Base-by-base conservation (phyloP, 2,113 vertebrate genomes). In the Phyllopteryx taeniolatus region DNA sequence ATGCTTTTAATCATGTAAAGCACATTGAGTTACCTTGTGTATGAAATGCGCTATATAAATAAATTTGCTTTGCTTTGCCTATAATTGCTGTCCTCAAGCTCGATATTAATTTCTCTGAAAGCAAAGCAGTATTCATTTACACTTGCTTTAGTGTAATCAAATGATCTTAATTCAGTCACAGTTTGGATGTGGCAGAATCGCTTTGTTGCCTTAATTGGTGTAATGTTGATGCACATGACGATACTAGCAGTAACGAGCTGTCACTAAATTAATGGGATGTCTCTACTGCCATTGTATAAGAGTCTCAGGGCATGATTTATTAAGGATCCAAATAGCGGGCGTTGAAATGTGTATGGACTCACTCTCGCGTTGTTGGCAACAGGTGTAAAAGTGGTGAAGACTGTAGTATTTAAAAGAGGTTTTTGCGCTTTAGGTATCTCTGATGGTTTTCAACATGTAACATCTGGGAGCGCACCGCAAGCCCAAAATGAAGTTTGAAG, bases 151-250 rank as follows among this genome's bases (percentile, higher is more conserved):
- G 68, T 87, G 53, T 83, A 90, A 90, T 91, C 87, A 79, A 78
- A 89, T 87, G 77, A 88, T 81, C 78, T 84, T 87, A 87, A 91
- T 91, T 85, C 73, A 83, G 88, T 91, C 57, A 83, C 84, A 82
- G 71, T 81, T 78, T 82, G 68, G 72, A 83, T 78, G 72, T 86
- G 67, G 67, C 80, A 79, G 62, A 85, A 82, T 86, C 60, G 73
- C 83, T 86, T 85, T 79, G 82, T 87, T 84, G 78, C 74, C 75
- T 71, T 91, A 91, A 90, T 86, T 86, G 75, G 73, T 84, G 60
- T 85, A 89, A 86, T 88, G 82, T 77, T 84, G 89, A 91, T 89
- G 78, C 76, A 82, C 78, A 85, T 70, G 76, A 62, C 80, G 88
- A 91, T 89, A 87, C 10, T 76, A 68, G 56, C 71, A 72, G 72